Evolutionary conservation across 2,113 vertebrate species (phyloP).

Genomic region (Zosterops borbonicus): DNA sequence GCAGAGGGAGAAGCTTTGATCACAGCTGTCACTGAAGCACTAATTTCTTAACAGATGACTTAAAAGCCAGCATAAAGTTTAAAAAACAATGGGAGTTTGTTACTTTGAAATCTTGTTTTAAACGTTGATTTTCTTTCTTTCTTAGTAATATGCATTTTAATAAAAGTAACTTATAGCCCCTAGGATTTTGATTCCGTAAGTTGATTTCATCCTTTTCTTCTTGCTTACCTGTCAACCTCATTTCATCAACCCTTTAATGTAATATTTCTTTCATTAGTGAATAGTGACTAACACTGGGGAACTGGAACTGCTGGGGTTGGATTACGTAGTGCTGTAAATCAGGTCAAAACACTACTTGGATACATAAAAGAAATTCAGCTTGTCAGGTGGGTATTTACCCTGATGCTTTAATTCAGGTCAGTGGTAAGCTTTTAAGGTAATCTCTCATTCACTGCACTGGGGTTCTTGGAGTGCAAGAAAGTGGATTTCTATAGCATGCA

Average conservation of each 20-base stretch:
- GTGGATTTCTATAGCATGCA: background rate
- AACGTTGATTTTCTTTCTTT: background rate
- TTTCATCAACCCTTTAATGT: background rate
- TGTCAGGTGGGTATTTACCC: constrained; percentile 42
- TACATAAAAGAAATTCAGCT: background rate
- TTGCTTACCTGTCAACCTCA: constrained; percentile 14
- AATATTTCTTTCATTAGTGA: constrained; percentile 32
- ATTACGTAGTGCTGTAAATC: constrained; percentile 2
- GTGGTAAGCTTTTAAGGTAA: constrained; percentile 39
- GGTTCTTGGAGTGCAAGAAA: constrained; percentile 41
- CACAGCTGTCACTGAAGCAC: constrained; percentile 1
- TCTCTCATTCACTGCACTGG: background rate
- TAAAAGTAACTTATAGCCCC: background rate
- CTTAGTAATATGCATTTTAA: background rate
- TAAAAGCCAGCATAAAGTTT: background rate
- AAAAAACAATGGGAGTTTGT: background rate
- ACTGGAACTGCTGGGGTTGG: background rate
- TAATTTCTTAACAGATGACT: constrained; percentile 6
- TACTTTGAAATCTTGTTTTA: background rate
- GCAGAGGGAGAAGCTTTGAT: constrained; percentile 34
- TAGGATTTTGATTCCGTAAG: background rate
- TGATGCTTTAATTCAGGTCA: constrained; percentile 46
- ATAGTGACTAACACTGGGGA: background rate
- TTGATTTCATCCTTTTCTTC: constrained; percentile 20
- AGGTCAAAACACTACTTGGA: background rate